A percentile compares a stretch with the other conserved stretches of the same genome.
phyloP scores from a whole-genome alignment of 2,888 invertebrate species.

The Drosophila mayaguana region DNA sequence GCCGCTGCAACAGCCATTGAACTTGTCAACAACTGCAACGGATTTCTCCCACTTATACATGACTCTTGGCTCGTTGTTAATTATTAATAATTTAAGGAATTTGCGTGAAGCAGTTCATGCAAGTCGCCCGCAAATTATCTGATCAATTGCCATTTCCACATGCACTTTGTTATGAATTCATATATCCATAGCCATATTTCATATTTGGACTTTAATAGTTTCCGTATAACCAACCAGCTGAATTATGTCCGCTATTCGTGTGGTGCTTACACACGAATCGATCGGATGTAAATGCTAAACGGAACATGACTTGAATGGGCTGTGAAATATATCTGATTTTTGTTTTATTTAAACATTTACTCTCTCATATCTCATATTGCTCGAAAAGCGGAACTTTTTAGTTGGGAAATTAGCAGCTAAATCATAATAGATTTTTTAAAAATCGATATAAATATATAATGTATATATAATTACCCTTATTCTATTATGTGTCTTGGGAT shows the following conservation, averaged over 20 bases:
- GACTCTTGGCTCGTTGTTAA: background rate
- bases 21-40: slow-evolving; percentile 57
- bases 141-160: slow-evolving; percentile 31
- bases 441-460: too few species aligned
- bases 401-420: too few species aligned
- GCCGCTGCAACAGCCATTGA: slow-evolving; percentile 61
- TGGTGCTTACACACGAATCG: slow-evolving; percentile 4
- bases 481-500: too few species aligned
- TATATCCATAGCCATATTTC: background rate
- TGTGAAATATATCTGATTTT: too few species aligned
- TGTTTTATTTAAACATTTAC: too few species aligned
- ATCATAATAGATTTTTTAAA: too few species aligned
- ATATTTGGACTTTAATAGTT: slow-evolving; percentile 6
- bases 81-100: slow-evolving; percentile 35
- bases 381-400: too few species aligned
- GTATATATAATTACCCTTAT: too few species aligned
- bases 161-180: slow-evolving; percentile 24
- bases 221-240: slow-evolving; percentile 36
- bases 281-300: slow-evolving; percentile 26
- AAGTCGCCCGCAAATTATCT: slow-evolving; percentile 12
- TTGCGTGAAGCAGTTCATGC: slow-evolving; percentile 30
- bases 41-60: slow-evolving; percentile 1
- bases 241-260: slow-evolving; percentile 25
- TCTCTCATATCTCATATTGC: too few species aligned
- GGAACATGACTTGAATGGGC: slow-evolving; percentile 2